Evolutionary conservation across 2,888 invertebrate genomes (phyloP).

Genomic region (Automeris io): DNA sequence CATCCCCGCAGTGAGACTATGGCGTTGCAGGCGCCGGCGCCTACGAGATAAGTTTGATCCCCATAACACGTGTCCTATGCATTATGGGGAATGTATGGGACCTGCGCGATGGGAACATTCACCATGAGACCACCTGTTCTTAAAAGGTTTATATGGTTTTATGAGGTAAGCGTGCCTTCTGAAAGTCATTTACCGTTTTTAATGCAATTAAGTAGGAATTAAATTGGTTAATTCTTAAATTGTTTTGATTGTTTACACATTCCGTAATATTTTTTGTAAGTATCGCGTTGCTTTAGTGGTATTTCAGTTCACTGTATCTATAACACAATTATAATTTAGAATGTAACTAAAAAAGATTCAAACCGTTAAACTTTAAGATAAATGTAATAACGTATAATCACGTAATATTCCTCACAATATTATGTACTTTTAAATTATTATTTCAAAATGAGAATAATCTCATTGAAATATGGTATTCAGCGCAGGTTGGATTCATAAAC

Average conservation of each 20-base stretch:
- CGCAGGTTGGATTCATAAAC: too few relatives aligned
- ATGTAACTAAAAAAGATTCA: too few relatives aligned
- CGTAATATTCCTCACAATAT: too few relatives aligned
- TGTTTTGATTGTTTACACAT: neutral
- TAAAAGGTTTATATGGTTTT: constrained; percentile 52
- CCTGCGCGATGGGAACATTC: constrained; percentile 51
- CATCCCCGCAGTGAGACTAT: constrained; percentile 31
- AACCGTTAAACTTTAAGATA: too few relatives aligned
- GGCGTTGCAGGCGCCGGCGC: constrained; percentile 58
- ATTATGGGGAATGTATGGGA: constrained; percentile 25
- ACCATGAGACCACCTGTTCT: constrained; percentile 46
- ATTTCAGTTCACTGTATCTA: too few relatives aligned
- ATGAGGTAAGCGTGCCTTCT: constrained; percentile 34
- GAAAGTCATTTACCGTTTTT: constrained; percentile 6
- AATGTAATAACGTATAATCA: too few relatives aligned
- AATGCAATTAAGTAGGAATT: neutral
- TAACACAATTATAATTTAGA: too few relatives aligned
- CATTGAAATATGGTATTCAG: too few relatives aligned
- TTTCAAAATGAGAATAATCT: too few relatives aligned
- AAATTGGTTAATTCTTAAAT: neutral
- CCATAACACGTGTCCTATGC: constrained; percentile 55
- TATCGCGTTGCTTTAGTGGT: too few relatives aligned
- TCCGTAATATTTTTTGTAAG: neutral
- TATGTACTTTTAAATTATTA: too few relatives aligned
- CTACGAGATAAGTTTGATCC: constrained; percentile 54